Evolutionary conservation across 1,140 invertebrate species (phyloP).

Genomic region (Polypedilum pembai): DNA sequence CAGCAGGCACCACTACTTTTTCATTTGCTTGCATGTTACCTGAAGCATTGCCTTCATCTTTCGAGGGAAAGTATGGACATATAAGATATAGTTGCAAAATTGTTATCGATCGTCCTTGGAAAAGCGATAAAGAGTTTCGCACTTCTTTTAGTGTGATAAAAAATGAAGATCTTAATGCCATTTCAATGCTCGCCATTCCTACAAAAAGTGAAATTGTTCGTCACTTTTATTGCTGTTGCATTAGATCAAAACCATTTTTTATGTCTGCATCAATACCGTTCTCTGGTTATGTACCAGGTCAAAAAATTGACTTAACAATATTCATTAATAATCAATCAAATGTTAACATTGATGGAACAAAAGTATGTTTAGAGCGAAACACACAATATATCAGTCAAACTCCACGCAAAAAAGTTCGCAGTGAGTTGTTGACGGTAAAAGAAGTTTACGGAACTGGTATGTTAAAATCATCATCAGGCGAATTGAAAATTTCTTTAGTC

Average conservation of each 20-base stretch:
- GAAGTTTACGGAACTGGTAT: constrained; percentile 9
- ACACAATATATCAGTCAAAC: background rate
- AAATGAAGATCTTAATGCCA: constrained; percentile 7
- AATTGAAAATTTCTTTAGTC: background rate
- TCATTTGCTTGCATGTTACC: constrained; percentile 16
- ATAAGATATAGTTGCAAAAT: constrained; percentile 12
- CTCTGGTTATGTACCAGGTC: constrained; percentile 20
- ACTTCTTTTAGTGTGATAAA: constrained; percentile 22
- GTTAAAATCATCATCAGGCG: background rate
- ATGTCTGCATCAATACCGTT: constrained; percentile 8
- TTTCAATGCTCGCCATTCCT: background rate
- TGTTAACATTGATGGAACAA: background rate
- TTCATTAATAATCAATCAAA: constrained; percentile 22
- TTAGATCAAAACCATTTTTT: constrained; percentile 28
- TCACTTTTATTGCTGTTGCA: background rate
- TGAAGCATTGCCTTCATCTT: constrained; percentile 4
- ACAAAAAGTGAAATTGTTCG: constrained; percentile 1
- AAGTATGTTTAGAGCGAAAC: background rate
- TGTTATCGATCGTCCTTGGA: constrained; percentile 7
- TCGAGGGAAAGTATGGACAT: constrained; percentile 25
- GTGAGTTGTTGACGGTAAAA: background rate
- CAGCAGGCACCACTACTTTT: background rate
- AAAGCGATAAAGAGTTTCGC: constrained; percentile 6
- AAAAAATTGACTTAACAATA: constrained; percentile 14
- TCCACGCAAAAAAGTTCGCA: background rate